These are phyloP conservation scores for Oryzias sinensis DNA, from an alignment of 2,797 vertebrate species.

Conservation along the genomic window DNA sequence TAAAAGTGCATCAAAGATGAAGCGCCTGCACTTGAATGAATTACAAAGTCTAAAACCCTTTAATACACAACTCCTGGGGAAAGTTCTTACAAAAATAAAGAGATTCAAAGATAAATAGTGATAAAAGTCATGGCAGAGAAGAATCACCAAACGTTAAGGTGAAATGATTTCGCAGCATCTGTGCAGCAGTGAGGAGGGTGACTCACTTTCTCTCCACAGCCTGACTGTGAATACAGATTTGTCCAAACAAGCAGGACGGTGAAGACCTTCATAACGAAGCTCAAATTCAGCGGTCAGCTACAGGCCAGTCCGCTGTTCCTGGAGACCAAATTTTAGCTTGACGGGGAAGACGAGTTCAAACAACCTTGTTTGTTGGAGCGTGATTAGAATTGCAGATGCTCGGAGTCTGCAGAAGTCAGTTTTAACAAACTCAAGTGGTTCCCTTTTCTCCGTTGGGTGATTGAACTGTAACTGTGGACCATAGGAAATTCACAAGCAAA, in stretches of 20 bases:
- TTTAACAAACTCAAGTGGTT: slow-evolving; percentile 71
- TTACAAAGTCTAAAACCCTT: background rate
- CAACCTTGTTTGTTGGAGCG: slow-evolving; percentile 47
- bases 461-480: slow-evolving; percentile 61
- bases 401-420: slow-evolving; percentile 69
- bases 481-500: slow-evolving; percentile 58
- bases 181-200: slow-evolving; percentile 7
- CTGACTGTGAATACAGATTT: slow-evolving; percentile 36
- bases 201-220: slow-evolving; percentile 3
- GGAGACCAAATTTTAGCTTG: slow-evolving; percentile 45
- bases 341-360: slow-evolving; percentile 53
- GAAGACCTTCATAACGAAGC: slow-evolving; percentile 23
- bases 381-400: slow-evolving; percentile 78
- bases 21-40: background rate
- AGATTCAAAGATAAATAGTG: background rate
- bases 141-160: background rate
- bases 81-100: background rate
- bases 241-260: slow-evolving; percentile 16
- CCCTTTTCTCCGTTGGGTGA: slow-evolving; percentile 52
- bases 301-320: slow-evolving; percentile 38
- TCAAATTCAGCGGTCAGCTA: slow-evolving; percentile 38
- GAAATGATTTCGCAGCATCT: background rate
- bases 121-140: background rate
- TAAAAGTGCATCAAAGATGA: background rate
- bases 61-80: background rate